A percentile compares a stretch with the other conserved stretches of the same genome.
These are phyloP conservation scores for Zaprionus lachaisei DNA, from an alignment of 1,140 invertebrate genomes.

Conservation along the genomic window DNA sequence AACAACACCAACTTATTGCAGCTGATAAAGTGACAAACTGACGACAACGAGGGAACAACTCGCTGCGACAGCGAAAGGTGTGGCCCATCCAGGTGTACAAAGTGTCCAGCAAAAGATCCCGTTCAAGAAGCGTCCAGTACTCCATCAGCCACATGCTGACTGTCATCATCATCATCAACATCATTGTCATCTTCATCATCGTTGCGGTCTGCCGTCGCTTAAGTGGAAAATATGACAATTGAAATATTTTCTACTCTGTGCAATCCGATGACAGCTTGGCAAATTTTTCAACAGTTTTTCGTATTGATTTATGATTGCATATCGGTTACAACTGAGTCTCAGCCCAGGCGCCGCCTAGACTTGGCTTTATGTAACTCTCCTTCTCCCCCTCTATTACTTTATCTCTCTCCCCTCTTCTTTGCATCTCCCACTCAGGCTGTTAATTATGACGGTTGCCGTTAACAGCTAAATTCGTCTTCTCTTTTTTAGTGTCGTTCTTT, in stretches of 20 bases:
- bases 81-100: slow-evolving; percentile 17
- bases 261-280: slow-evolving; percentile 41
- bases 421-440: slow-evolving; percentile 3
- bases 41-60: slow-evolving; percentile 24
- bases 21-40: slow-evolving; percentile 45
- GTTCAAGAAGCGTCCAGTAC: not conserved
- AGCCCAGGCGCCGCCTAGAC: not conserved
- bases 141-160: not conserved
- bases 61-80: slow-evolving; percentile 34
- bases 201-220: slow-evolving; percentile 11
- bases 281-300: slow-evolving; percentile 25
- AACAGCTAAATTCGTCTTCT: slow-evolving; percentile 38
- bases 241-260: slow-evolving; percentile 27
- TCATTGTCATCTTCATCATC: not conserved
- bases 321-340: slow-evolving; percentile 32
- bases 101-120: slow-evolving; percentile 8
- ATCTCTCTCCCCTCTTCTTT: not conserved
- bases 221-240: slow-evolving; percentile 45
- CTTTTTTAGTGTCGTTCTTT: slow-evolving; percentile 14
- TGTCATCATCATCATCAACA: slow-evolving; percentile 1
- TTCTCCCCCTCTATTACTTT: not conserved
- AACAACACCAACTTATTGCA: slow-evolving; percentile 35
- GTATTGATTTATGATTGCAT: slow-evolving; percentile 40
- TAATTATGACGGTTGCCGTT: slow-evolving; percentile 34
- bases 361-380: slow-evolving; percentile 21